Evolutionary conservation across 2,113 vertebrate species (phyloP), one percentile per base, ranked within the genome.

Genomic region (Tursiops truncatus): DNA sequence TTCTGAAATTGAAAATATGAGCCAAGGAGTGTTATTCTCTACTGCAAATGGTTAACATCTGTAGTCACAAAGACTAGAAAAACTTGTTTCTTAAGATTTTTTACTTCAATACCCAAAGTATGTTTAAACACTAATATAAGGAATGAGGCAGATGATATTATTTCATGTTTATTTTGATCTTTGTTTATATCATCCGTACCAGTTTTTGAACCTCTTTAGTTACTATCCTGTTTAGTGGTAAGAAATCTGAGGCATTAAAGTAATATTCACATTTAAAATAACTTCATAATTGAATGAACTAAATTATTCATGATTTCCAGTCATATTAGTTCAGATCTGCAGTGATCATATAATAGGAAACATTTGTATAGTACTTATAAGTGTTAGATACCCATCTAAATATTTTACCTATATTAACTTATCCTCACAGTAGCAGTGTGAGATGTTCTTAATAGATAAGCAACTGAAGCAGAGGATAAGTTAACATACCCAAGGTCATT

Each of bases 221-320:
- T 94, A 63, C 63, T 63, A 20, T 81, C 31, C 26, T 91, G 7
- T 88, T 92, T 82, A 65, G 25, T 89, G 67, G 6, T 83, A 85
- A 91, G 85, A 91, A 92, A 82, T 83, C 38, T 63, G 36, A 96
- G 26, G 7, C 47, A 87, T 87, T 81, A 53, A 77, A 11, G 20
- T 91, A 92, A 73, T 91, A 58, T 50, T 88, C 58, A 91, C 90
- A 68, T 96, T 96, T 95, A 85, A 91, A 56, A 50, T 86, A 70
- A 92, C 38, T 90, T 73, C 93, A 60, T 95, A 58, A 77, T 85
- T 65, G 56, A 96, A 94, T n/a, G 31, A 74, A 68, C 70, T 96
- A n/a, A 95, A 91, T 96, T 96, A 85, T 91, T 93, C 94, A 86
- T 92, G 73, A 47, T 71, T 94, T 90, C 38, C n/a, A 74, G 26